phyloP scores from a whole-genome alignment of 2,113 vertebrate species.

The Misgurnus mizolepis region DNA sequence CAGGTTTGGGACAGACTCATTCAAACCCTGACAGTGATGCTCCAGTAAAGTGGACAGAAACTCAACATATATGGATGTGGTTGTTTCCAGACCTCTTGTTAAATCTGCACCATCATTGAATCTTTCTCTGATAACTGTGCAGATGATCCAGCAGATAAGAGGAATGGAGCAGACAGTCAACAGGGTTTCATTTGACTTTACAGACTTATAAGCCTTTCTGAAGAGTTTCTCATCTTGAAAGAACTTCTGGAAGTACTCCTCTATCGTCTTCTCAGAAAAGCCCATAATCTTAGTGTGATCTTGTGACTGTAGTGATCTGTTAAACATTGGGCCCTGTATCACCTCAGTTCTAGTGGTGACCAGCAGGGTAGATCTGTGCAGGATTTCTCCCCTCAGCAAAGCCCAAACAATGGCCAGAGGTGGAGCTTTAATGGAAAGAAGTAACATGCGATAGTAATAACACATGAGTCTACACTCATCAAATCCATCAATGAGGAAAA shows the following conservation, averaged over 20 bases:
- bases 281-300: background rate
- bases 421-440: background rate
- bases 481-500: conserved; percentile 69
- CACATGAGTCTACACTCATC: too few species aligned
- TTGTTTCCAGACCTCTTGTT: too few species aligned
- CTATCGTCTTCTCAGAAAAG: conserved; percentile 18
- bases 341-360: conserved; percentile 58
- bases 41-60: conserved; percentile 38
- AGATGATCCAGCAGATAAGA: too few species aligned
- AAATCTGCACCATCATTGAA: too few species aligned
- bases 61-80: background rate
- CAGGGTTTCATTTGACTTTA: too few species aligned
- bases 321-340: too few species aligned
- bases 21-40: conserved; percentile 21
- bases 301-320: too few species aligned
- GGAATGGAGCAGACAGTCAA: too few species aligned
- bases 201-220: background rate
- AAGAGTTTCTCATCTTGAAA: conserved; percentile 15
- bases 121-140: too few species aligned
- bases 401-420: conserved; percentile 57
- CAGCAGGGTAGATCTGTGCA: conserved; percentile 51
- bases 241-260: conserved; percentile 26
- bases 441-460: too few species aligned
- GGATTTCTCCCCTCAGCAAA: conserved; percentile 59
- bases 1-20: background rate